phyloP scores from a whole-genome alignment of 2,113 vertebrate species.

The Etheostoma spectabile region DNA sequence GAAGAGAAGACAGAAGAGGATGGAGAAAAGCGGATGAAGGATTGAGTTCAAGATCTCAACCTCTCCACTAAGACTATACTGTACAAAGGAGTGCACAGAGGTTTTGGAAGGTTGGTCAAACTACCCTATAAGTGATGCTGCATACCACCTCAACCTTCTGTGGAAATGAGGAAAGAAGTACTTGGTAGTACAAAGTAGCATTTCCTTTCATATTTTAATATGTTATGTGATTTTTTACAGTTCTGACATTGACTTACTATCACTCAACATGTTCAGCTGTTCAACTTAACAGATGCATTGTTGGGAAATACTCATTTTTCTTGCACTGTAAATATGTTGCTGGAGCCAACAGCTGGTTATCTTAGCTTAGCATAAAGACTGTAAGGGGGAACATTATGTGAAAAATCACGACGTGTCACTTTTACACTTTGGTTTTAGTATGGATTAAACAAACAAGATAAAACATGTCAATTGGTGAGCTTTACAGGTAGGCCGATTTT shows the following conservation, averaged over 20 bases:
- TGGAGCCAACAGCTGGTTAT: neutral
- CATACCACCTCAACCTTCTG: conserved; percentile 8
- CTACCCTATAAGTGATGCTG: conserved; percentile 8
- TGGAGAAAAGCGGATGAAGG: neutral
- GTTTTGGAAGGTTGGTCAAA: conserved; percentile 13
- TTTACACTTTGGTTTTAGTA: neutral
- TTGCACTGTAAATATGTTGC: conserved; percentile 5
- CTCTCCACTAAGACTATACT: conserved; percentile 13
- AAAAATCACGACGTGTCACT: neutral
- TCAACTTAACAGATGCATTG: neutral
- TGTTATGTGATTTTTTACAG: neutral
- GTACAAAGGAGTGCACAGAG: conserved; percentile 1
- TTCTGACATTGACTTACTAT: neutral
- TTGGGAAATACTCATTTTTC: neutral
- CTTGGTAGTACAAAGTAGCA: neutral
- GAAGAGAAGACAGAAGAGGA: neutral
- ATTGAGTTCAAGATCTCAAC: neutral
- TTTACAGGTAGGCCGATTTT: neutral
- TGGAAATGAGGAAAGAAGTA: neutral
- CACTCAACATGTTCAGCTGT: neutral
- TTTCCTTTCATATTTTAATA: conserved; percentile 9
- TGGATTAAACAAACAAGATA: neutral
- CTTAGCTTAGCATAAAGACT: conserved; percentile 7
- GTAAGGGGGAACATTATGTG: neutral
- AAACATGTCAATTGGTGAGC: neutral